Evolutionary conservation across 2,888 invertebrate genomes (phyloP), one percentile per base, ranked within the genome.

Genomic region (Napeogenes inachia): DNA sequence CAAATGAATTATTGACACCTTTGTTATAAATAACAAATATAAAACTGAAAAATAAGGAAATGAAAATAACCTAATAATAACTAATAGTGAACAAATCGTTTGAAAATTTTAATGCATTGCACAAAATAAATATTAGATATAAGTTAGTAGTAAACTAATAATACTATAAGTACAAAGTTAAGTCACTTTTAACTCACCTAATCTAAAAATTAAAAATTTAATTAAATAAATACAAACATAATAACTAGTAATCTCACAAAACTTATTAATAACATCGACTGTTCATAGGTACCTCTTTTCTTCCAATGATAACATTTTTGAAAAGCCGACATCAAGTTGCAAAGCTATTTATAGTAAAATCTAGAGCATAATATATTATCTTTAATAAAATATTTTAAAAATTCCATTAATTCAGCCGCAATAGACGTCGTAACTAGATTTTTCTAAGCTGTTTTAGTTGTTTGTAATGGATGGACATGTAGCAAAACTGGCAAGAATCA

Each of bases 261-360:
- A 81, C 74, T 79, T 77, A 78, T 77, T 79, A 76, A 72, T 75
- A 78, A 87, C 86, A 88, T 87, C 84, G 84, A 88, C 82, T 84
- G 78, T 85, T 82, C 84, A 87, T 82, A 87, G 81, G 85, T 87
- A 87, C 87, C 87, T 86, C 86, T 81, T 84, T 85, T 82, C 83
- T 84, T 87, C 87, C 90, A 87, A 76, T 80, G 87, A 81, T 80
- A 87, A 88, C 85, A 87, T 87, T 86, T 89, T 87, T 85, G 83
- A 84, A 85, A 87, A 89, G 88, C 85, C 84, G 88, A 89, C 88
- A 87, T 89, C 87, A 84, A 86, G 85, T 85, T 86, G 88, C 87
- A 84, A 85, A 83, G 77, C 89, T 88, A 89, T 78, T 81, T 78
- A 78, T 80, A 80, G 79, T 84, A 83, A 79, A 81, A 82, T 81